phyloP scores from a whole-genome alignment of 2,113 vertebrate species.

The Daphoenositta chrysoptera region DNA sequence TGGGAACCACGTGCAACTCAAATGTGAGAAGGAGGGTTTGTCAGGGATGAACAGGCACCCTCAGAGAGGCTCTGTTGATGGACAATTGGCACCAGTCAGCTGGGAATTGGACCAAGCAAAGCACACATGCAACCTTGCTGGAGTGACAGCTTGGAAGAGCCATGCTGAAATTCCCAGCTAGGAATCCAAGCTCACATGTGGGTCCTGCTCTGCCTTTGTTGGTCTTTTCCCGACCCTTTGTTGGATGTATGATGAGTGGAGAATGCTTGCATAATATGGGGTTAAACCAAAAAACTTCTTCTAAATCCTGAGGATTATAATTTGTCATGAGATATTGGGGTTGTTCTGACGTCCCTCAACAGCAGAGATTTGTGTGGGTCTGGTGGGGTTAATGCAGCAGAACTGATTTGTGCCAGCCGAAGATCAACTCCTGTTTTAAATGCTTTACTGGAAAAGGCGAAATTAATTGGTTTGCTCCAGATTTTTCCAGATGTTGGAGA shows the following conservation, averaged over 20 bases:
- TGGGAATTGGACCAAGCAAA: background rate
- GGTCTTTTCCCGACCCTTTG: background rate
- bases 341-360: background rate
- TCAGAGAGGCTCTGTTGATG: background rate
- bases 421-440: background rate
- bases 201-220: background rate
- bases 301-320: background rate
- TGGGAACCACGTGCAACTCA: background rate
- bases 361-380: background rate
- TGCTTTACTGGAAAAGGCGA: background rate
- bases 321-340: background rate
- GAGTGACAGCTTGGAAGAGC: background rate
- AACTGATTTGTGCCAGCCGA: background rate
- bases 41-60: background rate
- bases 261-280: background rate
- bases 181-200: background rate
- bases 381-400: conserved; percentile 8
- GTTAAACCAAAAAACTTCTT: background rate
- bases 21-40: background rate
- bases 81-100: background rate
- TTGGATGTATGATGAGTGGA: background rate
- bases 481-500: background rate
- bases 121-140: background rate
- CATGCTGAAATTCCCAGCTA: background rate
- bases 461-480: background rate